Conservation (phyloP, 2,113 vertebrate genomes). For the Glareola pratincola region DNA sequence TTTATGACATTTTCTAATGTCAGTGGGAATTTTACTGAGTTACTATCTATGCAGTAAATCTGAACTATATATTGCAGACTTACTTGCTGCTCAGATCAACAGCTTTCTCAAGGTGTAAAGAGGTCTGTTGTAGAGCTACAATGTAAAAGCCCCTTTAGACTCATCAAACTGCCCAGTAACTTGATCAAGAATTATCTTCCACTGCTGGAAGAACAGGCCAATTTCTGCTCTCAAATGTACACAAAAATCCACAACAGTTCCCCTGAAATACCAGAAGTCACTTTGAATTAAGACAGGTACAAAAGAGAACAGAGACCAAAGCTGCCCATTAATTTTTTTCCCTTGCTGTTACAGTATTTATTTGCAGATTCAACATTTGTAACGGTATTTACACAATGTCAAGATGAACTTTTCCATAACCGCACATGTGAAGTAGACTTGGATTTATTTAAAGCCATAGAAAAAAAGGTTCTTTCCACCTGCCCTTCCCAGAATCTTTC, state of each 20-base stretch:
- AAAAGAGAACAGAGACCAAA: not conserved
- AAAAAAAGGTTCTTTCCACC: conserved; percentile 14
- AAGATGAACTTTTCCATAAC: not conserved
- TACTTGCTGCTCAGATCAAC: not conserved
- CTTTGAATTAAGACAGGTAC: not conserved
- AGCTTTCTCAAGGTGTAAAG: not conserved
- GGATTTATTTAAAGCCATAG: conserved; percentile 3
- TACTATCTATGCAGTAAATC: not conserved
- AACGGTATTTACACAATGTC: not conserved
- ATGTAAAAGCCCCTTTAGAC: not conserved
- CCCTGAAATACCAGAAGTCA: not conserved
- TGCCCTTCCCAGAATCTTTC: conserved; percentile 5
- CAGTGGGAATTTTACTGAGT: not conserved
- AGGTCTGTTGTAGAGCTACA: not conserved
- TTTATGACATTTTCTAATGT: not conserved
- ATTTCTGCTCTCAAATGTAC: not conserved
- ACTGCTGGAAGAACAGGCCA: not conserved
- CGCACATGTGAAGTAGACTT: not conserved
- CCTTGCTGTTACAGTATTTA: not conserved
- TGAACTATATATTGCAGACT: not conserved
- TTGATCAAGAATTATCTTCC: not conserved
- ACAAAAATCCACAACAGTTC: not conserved
- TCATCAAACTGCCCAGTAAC: not conserved
- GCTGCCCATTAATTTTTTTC: not conserved
- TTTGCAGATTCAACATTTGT: not conserved